Base-by-base conservation (phyloP, 2,113 vertebrate species). In the Eulemur macaco region DNA sequence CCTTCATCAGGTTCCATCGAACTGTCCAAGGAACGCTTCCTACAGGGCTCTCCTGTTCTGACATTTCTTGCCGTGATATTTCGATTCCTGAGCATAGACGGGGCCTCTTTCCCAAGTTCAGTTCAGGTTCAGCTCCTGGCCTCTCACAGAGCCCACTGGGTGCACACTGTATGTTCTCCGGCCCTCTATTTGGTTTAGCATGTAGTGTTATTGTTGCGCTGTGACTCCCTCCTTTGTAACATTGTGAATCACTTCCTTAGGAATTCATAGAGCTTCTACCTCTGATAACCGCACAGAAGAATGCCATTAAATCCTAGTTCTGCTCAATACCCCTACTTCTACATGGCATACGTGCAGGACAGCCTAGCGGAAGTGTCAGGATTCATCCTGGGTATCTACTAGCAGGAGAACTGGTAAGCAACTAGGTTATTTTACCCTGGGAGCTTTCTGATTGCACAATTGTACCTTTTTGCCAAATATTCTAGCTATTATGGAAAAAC, bases 401-500 rank as follows among this genome's bases (percentile, higher is more conserved):
- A 54, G 50, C 73, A 89, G 29, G 39, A 74, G 68, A 81, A n/a
- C 42, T 66, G 52, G 83, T 52, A 76, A 95, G 78, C 52, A 91
- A 74, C 27, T 47, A n/a, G 13, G 8, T 47, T 66, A 81, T 25
- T 73, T 66, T 78, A 50, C 69, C 93, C 87, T 92, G 92, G 84
- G 58, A 86, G 68, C 27, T 71, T 98, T 96, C 92, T 84, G 78
- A 25, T 27, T 82, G 74, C 50, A 95, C 77, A 95, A 58, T 6
- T 54, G 4, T 29, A 37, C 0, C 29, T 60, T 89, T 42, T 91
- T 86, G 86, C 86, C 95, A 97, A 96, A 77, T 77, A 77, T 34
- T 80, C 74, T 71, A 76, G 78, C 73, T 95, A 87, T 60, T 89
- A 52, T 84, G 96, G 95, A 89, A 97, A 97, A 97, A 97, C 23